A percentile compares a stretch with the other conserved stretches of the same genome.
These are phyloP conservation scores for Thamnaconus septentrionalis DNA, from an alignment of 2,113 vertebrate species.

Conservation along the genomic window DNA sequence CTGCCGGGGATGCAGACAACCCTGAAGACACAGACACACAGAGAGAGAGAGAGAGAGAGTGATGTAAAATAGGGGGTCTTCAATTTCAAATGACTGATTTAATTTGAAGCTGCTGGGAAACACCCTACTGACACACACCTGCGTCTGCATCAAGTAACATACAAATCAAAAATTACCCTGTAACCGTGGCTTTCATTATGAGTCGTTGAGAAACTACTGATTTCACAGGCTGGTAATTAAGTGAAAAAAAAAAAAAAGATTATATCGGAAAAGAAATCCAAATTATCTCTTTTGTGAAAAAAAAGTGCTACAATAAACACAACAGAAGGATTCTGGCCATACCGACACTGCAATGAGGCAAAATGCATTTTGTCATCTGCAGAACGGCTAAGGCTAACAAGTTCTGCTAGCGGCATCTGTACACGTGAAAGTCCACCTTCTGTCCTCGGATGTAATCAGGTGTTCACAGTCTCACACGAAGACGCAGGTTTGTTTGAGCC, in stretches of 20 bases:
- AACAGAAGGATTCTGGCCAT: too few relatives aligned
- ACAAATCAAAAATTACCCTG: not conserved
- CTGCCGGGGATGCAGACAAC: constrained; percentile 40
- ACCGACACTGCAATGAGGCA: too few relatives aligned
- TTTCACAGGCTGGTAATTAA: not conserved
- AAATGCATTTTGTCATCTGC: too few relatives aligned
- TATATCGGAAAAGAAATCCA: too few relatives aligned
- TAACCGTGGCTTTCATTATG: constrained; percentile 12
- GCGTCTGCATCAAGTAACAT: constrained; percentile 3
- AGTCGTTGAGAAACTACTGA: constrained; percentile 11
- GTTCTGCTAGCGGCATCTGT: too few relatives aligned
- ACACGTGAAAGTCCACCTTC: too few relatives aligned
- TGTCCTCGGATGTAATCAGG: too few relatives aligned
- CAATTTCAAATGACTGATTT: constrained; percentile 4
- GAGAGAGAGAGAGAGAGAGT: constrained; percentile 1
- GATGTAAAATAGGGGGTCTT: not conserved
- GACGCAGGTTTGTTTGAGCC: constrained; percentile 20
- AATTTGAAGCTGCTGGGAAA: constrained; percentile 9
- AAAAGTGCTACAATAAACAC: too few relatives aligned
- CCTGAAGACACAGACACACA: constrained; percentile 48
- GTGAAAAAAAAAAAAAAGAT: too few relatives aligned
- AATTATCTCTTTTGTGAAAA: too few relatives aligned
- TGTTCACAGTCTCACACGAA: constrained; percentile 11
- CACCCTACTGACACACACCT: not conserved
- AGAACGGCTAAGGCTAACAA: too few relatives aligned